phyloP scores from a whole-genome alignment of 2,113 vertebrate genomes.

The Numenius arquata region DNA sequence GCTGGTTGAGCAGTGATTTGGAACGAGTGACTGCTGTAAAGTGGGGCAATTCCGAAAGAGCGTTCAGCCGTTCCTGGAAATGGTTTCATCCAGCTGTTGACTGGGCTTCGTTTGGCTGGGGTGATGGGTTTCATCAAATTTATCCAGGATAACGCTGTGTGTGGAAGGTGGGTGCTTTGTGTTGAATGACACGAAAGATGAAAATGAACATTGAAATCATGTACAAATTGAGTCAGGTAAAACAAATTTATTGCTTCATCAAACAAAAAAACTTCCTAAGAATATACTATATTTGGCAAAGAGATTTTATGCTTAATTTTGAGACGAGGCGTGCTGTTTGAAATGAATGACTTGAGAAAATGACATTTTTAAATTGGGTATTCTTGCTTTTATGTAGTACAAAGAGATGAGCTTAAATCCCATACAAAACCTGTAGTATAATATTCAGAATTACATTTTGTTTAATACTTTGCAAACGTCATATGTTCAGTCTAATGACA shows the following conservation, averaged over 20 bases:
- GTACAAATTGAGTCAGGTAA: neutral
- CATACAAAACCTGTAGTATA: neutral
- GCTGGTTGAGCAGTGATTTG: neutral
- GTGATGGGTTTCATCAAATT: neutral
- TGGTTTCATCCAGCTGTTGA: neutral
- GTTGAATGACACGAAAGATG: neutral
- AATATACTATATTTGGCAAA: neutral
- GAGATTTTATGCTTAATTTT: neutral
- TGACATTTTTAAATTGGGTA: neutral
- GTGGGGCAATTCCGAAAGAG: neutral
- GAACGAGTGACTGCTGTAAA: neutral
- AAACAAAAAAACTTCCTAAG: neutral
- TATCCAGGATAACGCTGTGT: neutral
- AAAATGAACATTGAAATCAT: neutral
- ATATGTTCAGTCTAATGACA: neutral
- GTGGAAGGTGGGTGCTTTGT: neutral
- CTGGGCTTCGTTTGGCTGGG: neutral
- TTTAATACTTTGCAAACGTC: neutral
- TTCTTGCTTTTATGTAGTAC: neutral
- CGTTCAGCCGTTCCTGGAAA: neutral
- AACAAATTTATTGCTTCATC: neutral
- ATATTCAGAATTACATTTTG: neutral
- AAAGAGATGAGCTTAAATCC: neutral
- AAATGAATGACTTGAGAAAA: neutral
- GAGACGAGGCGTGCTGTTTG: neutral